A percentile compares a stretch with the other conserved stretches of the same genome.
Evolutionary conservation across 2,797 vertebrate genomes (phyloP).

Genomic region (Microctenopoma lineatum): DNA sequence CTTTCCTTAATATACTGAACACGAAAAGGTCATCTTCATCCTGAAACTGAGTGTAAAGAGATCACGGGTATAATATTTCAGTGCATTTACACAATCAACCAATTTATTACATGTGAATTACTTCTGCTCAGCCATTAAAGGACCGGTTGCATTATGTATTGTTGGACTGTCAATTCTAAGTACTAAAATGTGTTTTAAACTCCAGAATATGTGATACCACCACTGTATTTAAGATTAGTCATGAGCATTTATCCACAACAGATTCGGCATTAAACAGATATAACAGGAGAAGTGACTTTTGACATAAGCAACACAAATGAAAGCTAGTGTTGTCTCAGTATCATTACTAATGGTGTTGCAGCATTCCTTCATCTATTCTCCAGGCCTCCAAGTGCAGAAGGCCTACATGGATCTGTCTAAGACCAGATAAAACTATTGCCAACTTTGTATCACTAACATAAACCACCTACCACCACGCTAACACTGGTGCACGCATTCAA

Average conservation of each 20-base stretch:
- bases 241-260: neutral
- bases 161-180: neutral
- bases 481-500: slow-evolving; percentile 24
- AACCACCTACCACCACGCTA: slow-evolving; percentile 27
- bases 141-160: neutral
- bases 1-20: neutral
- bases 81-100: neutral
- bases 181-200: slow-evolving; percentile 2
- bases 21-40: slow-evolving; percentile 13
- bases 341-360: neutral
- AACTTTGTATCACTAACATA: slow-evolving; percentile 42
- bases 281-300: neutral
- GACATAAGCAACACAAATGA: neutral
- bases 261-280: slow-evolving; percentile 3
- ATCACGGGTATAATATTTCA: neutral
- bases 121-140: neutral
- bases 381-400: slow-evolving; percentile 12
- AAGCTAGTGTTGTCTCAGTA: neutral
- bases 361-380: slow-evolving; percentile 15
- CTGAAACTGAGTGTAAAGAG: neutral
- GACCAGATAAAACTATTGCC: slow-evolving; percentile 55
- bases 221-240: neutral
- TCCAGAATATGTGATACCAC: neutral
- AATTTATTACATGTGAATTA: neutral
- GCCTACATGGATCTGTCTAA: slow-evolving; percentile 34